Conservation (phyloP, 2,113 vertebrate genomes). For the Coregonus clupeaformis region DNA sequence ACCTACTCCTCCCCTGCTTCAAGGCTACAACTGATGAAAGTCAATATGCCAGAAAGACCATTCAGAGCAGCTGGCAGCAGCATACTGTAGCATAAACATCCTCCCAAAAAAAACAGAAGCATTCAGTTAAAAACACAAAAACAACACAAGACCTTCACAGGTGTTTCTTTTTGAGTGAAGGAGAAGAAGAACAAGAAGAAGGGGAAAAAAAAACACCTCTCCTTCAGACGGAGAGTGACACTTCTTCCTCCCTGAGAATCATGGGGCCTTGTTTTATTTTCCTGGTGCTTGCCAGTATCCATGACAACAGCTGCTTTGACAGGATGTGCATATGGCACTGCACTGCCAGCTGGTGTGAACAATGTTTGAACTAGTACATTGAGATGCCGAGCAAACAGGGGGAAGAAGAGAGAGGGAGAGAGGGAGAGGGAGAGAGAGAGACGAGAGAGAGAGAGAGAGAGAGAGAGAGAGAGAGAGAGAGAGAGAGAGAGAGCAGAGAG, state of each 20-base stretch:
- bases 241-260: constrained; percentile 82
- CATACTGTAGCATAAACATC: constrained; percentile 19
- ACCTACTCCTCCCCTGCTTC: constrained; percentile 56
- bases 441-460: background rate
- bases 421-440: constrained; percentile 16
- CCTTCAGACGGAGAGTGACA: constrained; percentile 79
- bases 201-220: constrained; percentile 27
- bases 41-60: constrained; percentile 44
- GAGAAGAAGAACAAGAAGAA: constrained; percentile 19
- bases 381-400: constrained; percentile 99
- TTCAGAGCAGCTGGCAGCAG: background rate
- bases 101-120: constrained; percentile 45
- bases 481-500: background rate
- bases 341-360: constrained; percentile 99
- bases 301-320: constrained; percentile 99
- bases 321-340: constrained; percentile 97
- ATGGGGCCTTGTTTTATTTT: constrained; percentile 87
- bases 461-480: background rate
- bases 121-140: constrained; percentile 49
- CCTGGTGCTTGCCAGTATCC: constrained; percentile 95
- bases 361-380: constrained; percentile 99
- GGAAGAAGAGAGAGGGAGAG: constrained; percentile 22
- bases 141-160: constrained; percentile 69
- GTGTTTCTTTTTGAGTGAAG: constrained; percentile 46
- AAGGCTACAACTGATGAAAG: constrained; percentile 59